These are phyloP conservation scores for Argyrosomus regius DNA, from an alignment of 2,797 vertebrate species.

Conservation along the genomic window DNA sequence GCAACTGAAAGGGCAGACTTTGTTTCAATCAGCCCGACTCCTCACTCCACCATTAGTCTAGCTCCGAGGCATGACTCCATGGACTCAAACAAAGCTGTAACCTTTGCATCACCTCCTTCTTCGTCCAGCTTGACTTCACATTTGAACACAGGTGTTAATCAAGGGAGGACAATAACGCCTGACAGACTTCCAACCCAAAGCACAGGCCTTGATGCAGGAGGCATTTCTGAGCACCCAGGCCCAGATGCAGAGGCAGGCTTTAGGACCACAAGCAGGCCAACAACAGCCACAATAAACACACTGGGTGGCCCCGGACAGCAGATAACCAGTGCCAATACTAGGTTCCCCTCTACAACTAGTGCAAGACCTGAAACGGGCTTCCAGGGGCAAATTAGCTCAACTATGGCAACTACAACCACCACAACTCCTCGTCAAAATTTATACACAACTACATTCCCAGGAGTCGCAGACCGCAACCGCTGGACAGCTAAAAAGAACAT, in stretches of 20 bases:
- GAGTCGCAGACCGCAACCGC: constrained; percentile 2
- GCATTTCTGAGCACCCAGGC: constrained; percentile 5
- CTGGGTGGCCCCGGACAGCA: constrained; percentile 24
- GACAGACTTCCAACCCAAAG: constrained; percentile 32
- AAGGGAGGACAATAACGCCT: constrained; percentile 28
- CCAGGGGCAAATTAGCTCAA: constrained; percentile 23
- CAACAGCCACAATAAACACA: constrained; percentile 27
- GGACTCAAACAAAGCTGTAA: constrained; percentile 48
- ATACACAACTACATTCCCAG: constrained; percentile 34
- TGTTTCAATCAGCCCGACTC: constrained; percentile 60
- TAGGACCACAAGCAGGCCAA: constrained; percentile 15
- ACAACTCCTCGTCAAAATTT: constrained; percentile 30
- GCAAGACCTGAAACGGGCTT: constrained; percentile 8
- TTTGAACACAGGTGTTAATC: constrained; percentile 53
- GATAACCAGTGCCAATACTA: constrained; percentile 7
- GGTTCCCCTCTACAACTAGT: constrained; percentile 21
- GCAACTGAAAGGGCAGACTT: constrained; percentile 64
- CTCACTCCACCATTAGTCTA: constrained; percentile 38
- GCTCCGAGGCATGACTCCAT: constrained; percentile 36
- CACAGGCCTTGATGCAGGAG: constrained; percentile 14
- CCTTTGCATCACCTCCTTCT: constrained; percentile 56
- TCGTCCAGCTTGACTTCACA: constrained; percentile 49
- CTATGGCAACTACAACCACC: constrained; percentile 22
- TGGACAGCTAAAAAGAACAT: constrained; percentile 52
- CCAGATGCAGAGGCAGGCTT: constrained; percentile 19